Evolutionary conservation across 2,888 invertebrate species (phyloP).

Genomic region (Drosophila lacicola): DNA sequence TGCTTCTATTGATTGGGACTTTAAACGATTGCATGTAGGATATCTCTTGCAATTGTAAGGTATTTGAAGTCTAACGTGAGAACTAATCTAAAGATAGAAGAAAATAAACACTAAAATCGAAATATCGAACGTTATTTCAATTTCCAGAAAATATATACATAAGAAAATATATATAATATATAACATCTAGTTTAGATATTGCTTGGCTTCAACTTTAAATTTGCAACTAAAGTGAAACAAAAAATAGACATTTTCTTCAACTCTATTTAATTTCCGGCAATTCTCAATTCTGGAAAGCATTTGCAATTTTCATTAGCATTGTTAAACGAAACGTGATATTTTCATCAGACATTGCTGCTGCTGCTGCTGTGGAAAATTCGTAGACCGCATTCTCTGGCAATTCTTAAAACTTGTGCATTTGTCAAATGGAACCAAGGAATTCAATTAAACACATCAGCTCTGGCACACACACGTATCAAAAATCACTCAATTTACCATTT

Average conservation of each 20-base stretch:
- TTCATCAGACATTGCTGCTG: neutral
- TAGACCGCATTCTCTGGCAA: conserved; percentile 23
- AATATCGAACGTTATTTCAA: no score
- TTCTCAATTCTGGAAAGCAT: neutral
- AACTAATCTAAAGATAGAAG: no score
- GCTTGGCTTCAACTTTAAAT: neutral
- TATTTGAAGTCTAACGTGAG: no score
- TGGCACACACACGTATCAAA: conserved; percentile 50
- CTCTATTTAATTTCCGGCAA: neutral
- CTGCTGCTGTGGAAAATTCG: neutral
- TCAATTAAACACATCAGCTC: conserved; percentile 45
- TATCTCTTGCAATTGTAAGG: no score
- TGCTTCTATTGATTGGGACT: no score
- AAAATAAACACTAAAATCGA: no score
- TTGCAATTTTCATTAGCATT: conserved; percentile 3
- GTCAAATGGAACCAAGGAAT: conserved; percentile 40
- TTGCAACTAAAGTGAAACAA: neutral
- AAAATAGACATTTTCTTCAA: neutral
- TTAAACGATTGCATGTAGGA: no score
- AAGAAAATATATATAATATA: no score
- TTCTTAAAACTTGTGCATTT: conserved; percentile 17
- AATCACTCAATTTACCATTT: conserved; percentile 71
- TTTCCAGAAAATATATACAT: no score
- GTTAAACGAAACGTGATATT: conserved; percentile 19
- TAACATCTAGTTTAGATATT: neutral